Evolutionary conservation across 2,888 invertebrate species (phyloP).

Genomic region (Melieria omissa): DNA sequence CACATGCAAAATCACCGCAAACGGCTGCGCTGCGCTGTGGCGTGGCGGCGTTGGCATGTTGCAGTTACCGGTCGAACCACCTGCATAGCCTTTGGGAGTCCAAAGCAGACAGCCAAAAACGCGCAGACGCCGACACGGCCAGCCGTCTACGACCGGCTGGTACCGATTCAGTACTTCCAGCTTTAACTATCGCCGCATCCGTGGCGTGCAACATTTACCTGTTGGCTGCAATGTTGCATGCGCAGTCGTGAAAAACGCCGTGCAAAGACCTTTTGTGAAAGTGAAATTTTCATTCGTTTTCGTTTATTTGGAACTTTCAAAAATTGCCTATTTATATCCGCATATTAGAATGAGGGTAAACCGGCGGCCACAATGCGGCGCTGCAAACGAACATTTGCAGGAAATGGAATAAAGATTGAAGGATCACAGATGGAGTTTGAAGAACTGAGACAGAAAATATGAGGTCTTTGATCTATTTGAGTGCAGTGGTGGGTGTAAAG

Average conservation of each 20-base stretch:
- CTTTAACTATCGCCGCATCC: constrained; percentile 37
- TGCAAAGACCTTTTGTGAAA: constrained; percentile 63
- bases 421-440: too few species aligned
- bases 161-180: constrained; percentile 58
- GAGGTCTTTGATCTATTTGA: too few species aligned
- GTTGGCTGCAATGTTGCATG: constrained; percentile 8
- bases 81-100: constrained; percentile 40
- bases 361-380: too few species aligned
- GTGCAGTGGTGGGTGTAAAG: too few species aligned
- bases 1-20: too few species aligned
- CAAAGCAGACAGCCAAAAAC: constrained; percentile 1
- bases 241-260: constrained; percentile 37
- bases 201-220: background rate
- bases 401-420: too few species aligned
- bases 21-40: too few species aligned
- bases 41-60: background rate
- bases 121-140: constrained; percentile 8
- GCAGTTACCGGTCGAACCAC: constrained; percentile 36
- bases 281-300: constrained; percentile 54
- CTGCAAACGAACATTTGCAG: too few species aligned
- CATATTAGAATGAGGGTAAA: too few species aligned
- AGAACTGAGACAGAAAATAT: too few species aligned
- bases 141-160: constrained; percentile 45
- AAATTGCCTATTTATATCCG: too few species aligned
- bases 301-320: too few species aligned